phyloP scores from a whole-genome alignment of 2,888 invertebrate species.

The Torymus tubicola region DNA sequence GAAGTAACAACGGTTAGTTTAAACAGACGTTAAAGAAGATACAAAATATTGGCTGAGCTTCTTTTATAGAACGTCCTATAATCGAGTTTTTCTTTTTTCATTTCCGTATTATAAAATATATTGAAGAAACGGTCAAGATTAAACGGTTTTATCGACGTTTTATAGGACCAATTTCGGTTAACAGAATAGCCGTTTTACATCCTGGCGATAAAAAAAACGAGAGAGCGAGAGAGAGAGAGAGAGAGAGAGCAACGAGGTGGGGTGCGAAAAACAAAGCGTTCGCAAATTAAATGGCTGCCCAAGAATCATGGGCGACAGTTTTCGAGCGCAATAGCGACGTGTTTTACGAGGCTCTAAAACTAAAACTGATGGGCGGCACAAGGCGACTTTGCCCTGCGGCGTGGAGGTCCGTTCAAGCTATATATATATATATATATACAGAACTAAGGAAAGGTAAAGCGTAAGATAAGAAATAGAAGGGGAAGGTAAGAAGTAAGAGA shows the following conservation, averaged over 20 bases:
- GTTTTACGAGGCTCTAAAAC: slow-evolving; percentile 48
- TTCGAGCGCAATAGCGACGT: slow-evolving; percentile 31
- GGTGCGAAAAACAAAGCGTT: not conserved
- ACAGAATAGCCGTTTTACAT: not conserved
- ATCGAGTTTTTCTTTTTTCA: too few species aligned
- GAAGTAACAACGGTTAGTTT: not conserved
- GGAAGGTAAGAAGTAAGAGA: too few species aligned
- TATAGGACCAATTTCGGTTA: not conserved
- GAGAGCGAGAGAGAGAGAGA: not conserved
- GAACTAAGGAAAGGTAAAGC: slow-evolving; percentile 12
- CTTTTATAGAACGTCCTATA: too few species aligned
- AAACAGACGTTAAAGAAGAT: too few species aligned
- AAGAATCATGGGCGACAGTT: slow-evolving; percentile 36
- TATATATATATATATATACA: not conserved
- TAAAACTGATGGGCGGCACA: slow-evolving; percentile 39
- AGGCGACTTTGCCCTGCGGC: slow-evolving; percentile 2
- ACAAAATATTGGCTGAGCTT: too few species aligned
- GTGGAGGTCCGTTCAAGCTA: not conserved
- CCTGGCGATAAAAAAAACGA: not conserved
- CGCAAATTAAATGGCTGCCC: slow-evolving; percentile 35
- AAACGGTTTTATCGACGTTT: too few species aligned
- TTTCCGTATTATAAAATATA: not conserved
- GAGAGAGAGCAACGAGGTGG: too few species aligned
- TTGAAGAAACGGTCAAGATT: not conserved
- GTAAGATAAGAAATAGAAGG: not conserved